These are phyloP conservation scores for Junonia oenone DNA, from an alignment of 2,888 invertebrate genomes.

Conservation along the genomic window DNA sequence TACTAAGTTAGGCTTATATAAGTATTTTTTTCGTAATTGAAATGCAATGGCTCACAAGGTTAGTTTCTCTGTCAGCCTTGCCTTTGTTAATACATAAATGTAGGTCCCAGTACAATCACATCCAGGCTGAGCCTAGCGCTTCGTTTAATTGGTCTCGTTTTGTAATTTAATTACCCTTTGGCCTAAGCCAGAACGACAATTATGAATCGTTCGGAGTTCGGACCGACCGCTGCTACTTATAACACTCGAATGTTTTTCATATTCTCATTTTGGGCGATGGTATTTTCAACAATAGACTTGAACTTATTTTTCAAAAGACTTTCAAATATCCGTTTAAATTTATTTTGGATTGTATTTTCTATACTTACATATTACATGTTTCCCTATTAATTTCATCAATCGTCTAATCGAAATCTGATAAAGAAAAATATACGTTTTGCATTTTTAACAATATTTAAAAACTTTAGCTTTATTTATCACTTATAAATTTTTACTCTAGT, in stretches of 20 bases:
- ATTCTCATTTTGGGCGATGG: background rate
- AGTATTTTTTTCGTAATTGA: background rate
- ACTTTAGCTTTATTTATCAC: too few relatives aligned
- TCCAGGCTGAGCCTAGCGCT: slow-evolving; percentile 23
- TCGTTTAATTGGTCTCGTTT: slow-evolving; percentile 71
- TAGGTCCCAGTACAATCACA: slow-evolving; percentile 28
- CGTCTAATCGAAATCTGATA: too few relatives aligned
- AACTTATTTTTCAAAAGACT: too few relatives aligned
- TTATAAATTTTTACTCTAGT: too few relatives aligned
- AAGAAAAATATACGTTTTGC: too few relatives aligned
- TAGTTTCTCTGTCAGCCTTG: slow-evolving; percentile 5
- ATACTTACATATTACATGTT: too few relatives aligned
- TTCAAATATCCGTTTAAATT: too few relatives aligned
- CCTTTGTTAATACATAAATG: slow-evolving; percentile 14
- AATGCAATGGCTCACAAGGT: background rate
- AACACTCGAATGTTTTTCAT: slow-evolving; percentile 19
- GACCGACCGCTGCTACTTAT: slow-evolving; percentile 40
- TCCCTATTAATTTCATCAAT: too few relatives aligned
- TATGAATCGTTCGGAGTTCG: slow-evolving; percentile 64
- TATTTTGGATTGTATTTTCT: too few relatives aligned
- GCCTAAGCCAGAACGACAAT: slow-evolving; percentile 70
- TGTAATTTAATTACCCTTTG: slow-evolving; percentile 79
- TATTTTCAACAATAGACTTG: background rate
- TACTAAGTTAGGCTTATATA: background rate
- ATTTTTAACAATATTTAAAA: too few relatives aligned